Evolutionary conservation across 30 jellyfish, hydroid and myxozoan genomes (phyloP).

Genomic region (Clytia hemisphaerica): DNA sequence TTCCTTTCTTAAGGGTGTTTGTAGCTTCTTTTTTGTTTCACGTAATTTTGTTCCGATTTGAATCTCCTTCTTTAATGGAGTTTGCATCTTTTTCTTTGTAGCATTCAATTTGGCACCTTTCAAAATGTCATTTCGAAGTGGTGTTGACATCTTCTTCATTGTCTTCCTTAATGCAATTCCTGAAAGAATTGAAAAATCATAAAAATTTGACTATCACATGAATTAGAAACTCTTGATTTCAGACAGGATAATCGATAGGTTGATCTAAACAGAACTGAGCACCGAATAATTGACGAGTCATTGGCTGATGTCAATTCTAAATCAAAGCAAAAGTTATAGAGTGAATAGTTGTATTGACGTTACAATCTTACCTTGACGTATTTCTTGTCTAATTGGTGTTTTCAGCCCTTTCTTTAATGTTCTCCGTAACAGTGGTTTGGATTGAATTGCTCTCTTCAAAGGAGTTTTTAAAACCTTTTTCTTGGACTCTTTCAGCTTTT

Average conservation of each 20-base stretch:
- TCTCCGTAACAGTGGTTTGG: conserved; percentile 27
- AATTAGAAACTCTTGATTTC: no score
- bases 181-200: not conserved
- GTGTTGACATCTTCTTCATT: conserved; percentile 25
- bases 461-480: conserved; percentile 29
- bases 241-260: no score
- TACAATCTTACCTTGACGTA: conserved; percentile 52
- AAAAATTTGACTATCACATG: not conserved
- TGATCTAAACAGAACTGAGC: no score
- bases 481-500: conserved; percentile 40
- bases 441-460: conserved; percentile 38
- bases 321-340: no score
- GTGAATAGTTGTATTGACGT: no score
- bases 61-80: conserved; percentile 46
- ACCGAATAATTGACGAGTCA: no score
- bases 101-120: conserved; percentile 21
- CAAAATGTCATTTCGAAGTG: conserved; percentile 27
- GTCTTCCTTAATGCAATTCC: conserved; percentile 11
- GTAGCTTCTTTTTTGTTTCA: conserved; percentile 39
- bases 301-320: no score
- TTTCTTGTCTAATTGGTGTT: conserved; percentile 57
- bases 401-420: conserved; percentile 42
- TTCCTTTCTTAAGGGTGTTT: conserved; percentile 68
- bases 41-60: conserved; percentile 19
- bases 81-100: conserved; percentile 44